A percentile compares a stretch with the other conserved stretches of the same genome.
Conservation (phyloP, 2,113 vertebrate genomes). For the Cynoglossus semilaevis region DNA sequence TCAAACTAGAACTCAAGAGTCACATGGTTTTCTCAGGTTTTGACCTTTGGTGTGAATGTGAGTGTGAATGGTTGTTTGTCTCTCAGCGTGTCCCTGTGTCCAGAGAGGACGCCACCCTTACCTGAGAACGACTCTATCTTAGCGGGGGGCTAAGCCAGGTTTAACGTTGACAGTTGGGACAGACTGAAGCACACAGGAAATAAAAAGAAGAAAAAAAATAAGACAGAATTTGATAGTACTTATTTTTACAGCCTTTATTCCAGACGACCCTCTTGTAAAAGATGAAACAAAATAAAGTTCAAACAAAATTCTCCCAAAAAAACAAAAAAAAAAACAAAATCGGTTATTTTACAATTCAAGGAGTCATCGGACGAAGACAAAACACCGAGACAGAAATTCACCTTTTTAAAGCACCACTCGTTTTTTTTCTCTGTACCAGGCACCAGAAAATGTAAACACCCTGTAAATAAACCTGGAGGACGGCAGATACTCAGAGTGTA, state of each 20-base stretch:
- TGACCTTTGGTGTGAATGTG: too few species aligned
- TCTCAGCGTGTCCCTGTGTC: too few species aligned
- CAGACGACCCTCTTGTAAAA: constrained; percentile 59
- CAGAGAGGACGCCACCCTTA: too few species aligned
- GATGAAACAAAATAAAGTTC: constrained; percentile 35
- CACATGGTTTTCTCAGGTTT: too few species aligned
- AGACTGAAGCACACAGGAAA: not conserved
- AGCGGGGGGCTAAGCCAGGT: too few species aligned
- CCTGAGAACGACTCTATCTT: too few species aligned
- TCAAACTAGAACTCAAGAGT: too few species aligned
- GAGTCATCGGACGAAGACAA: constrained; percentile 59
- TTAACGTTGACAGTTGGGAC: too few species aligned
- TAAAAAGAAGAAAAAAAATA: constrained; percentile 27
- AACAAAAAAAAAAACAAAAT: constrained; percentile 52
- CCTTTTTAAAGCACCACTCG: constrained; percentile 86
- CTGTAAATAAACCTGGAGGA: constrained; percentile 91
- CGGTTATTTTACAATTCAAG: constrained; percentile 46
- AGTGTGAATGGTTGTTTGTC: too few species aligned
- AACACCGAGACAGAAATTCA: constrained; percentile 75
- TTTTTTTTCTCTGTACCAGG: constrained; percentile 82
- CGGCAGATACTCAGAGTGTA: constrained; percentile 28
- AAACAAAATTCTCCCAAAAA: constrained; percentile 24
- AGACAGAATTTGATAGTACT: constrained; percentile 55
- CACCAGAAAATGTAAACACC: constrained; percentile 98
- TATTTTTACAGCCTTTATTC: constrained; percentile 71